Conservation (phyloP, 37 sponge, comb jelly and placozoan genomes). For the Lycopodina hypogea region DNA sequence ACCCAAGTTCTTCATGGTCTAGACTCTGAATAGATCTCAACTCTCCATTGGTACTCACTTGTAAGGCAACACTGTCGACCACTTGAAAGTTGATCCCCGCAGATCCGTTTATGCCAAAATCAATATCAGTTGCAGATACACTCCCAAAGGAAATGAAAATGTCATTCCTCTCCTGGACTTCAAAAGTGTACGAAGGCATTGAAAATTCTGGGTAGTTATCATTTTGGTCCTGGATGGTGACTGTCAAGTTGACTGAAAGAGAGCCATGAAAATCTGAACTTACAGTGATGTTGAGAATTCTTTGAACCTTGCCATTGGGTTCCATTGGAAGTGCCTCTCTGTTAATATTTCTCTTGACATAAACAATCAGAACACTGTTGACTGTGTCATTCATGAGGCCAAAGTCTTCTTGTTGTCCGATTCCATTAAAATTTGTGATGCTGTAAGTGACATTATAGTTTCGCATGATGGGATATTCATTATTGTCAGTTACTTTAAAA, state of each 20-base stretch:
- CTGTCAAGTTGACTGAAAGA: constrained; percentile 42
- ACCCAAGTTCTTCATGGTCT: constrained; percentile 35
- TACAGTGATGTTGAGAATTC: constrained; percentile 1
- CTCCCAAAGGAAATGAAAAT: background rate
- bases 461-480: background rate
- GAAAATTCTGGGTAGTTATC: constrained; percentile 68
- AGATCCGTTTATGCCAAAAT: constrained; percentile 23
- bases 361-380: background rate
- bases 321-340: background rate
- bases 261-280: background rate
- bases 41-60: constrained; percentile 9
- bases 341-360: background rate
- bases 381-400: background rate
- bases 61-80: background rate
- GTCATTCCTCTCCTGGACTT: constrained; percentile 22
- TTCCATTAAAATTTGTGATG: background rate
- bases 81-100: background rate
- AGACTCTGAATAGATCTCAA: constrained; percentile 22
- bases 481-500: constrained; percentile 19
- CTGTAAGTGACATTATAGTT: background rate
- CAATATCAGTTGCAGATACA: constrained; percentile 54
- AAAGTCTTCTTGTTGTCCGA: background rate
- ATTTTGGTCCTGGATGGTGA: constrained; percentile 59
- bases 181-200: constrained; percentile 6
- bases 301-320: background rate